Conservation (phyloP, 1,140 invertebrate species). For the Centruroides sculpturatus region DNA sequence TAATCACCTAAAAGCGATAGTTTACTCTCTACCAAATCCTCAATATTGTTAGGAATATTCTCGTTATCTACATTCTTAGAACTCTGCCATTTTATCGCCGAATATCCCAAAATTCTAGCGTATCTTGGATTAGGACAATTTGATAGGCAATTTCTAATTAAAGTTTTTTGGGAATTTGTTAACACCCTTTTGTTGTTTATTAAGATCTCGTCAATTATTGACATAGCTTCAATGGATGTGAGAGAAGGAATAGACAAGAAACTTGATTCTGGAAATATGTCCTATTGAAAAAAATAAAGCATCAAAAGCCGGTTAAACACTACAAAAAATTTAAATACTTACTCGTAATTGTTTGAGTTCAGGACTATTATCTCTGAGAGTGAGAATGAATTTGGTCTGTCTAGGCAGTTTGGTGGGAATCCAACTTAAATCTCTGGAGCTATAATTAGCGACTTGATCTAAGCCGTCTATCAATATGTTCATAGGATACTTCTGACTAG, state of each 20-base stretch:
- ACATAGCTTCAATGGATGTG: no score
- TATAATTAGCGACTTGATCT: conserved; percentile 39
- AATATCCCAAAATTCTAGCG: not conserved
- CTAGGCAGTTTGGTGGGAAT: conserved; percentile 47
- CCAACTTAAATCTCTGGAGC: conserved; percentile 39
- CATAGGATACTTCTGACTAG: conserved; percentile 29
- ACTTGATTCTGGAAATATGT: no score
- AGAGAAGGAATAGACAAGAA: no score
- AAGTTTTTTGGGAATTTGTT: no score
- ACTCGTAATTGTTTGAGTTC: conserved; percentile 29
- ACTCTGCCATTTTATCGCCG: not conserved
- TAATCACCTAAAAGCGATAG: not conserved
- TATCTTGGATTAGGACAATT: not conserved
- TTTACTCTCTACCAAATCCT: not conserved
- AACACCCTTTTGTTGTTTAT: no score
- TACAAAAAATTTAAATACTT: no score
- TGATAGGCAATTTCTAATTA: no score
- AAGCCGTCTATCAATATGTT: conserved; percentile 53
- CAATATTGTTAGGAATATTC: not conserved
- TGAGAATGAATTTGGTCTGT: conserved; percentile 53
- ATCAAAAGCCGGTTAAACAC: no score
- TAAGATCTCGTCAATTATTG: no score
- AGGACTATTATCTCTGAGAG: conserved; percentile 41
- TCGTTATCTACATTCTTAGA: not conserved
- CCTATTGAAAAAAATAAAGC: no score